Conservation (phyloP, 2,113 vertebrate species). For the Anser brachyrhynchus region DNA sequence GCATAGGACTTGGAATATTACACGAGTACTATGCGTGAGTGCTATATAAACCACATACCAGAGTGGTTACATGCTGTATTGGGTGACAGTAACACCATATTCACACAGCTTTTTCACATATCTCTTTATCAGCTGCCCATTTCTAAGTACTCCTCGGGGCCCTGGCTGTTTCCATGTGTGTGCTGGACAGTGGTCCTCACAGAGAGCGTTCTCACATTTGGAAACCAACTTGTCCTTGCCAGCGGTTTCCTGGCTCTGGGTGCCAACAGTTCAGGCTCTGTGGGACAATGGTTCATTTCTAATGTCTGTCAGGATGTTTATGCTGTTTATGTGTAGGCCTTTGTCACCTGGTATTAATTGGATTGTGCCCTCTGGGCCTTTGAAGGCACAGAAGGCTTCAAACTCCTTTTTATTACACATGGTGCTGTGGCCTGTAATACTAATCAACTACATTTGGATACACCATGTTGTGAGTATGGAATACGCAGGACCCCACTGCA, state of each 20-base stretch:
- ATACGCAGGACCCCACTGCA: neutral
- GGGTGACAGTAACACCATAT: conserved; percentile 68
- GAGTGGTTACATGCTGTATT: conserved; percentile 69
- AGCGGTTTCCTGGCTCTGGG: neutral
- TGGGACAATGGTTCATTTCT: conserved; percentile 28
- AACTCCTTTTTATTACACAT: conserved; percentile 41
- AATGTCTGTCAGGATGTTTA: conserved; percentile 49
- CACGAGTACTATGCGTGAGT: conserved; percentile 63
- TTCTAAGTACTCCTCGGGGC: conserved; percentile 2
- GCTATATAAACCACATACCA: conserved; percentile 69
- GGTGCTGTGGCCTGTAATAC: conserved; percentile 40
- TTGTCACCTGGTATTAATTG: conserved; percentile 66
- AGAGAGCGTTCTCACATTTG: neutral
- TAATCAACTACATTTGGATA: conserved; percentile 59
- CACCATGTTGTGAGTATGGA: neutral
- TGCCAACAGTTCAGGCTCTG: conserved; percentile 18
- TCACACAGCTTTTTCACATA: conserved; percentile 63
- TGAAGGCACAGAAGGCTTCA: conserved; percentile 62
- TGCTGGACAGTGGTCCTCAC: conserved; percentile 38
- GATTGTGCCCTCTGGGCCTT: conserved; percentile 60
- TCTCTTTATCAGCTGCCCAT: conserved; percentile 61
- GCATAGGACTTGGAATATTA: conserved; percentile 67
- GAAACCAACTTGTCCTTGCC: conserved; percentile 22
- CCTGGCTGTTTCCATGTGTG: conserved; percentile 22
- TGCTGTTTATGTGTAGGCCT: conserved; percentile 41